A percentile compares a stretch with the other conserved stretches of the same genome.
Conservation (phyloP, 2,888 invertebrate species). For the Coremacera marginata region DNA sequence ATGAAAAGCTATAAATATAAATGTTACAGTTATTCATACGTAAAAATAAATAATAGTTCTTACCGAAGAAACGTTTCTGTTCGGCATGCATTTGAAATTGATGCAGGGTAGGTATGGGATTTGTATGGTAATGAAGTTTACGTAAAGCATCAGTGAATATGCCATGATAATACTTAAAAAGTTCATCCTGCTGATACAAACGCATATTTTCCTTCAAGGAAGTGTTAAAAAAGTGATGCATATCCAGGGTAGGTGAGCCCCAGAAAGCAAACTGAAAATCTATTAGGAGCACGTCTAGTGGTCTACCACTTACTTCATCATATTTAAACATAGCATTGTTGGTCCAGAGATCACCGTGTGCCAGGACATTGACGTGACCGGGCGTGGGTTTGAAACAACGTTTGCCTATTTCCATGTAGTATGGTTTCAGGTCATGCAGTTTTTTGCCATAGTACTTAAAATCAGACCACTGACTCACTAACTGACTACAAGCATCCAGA, state of each 20-base stretch:
- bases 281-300: constrained; percentile 62
- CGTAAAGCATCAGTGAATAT: constrained; percentile 57
- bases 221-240: constrained; percentile 65
- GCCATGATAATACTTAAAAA: constrained; percentile 61
- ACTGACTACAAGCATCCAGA: constrained; percentile 58
- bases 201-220: constrained; percentile 63
- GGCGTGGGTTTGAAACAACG: constrained; percentile 58
- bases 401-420: constrained; percentile 63
- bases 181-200: constrained; percentile 60
- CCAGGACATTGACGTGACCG: constrained; percentile 61
- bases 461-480: constrained; percentile 60
- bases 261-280: constrained; percentile 68
- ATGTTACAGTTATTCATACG: not conserved
- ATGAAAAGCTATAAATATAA: constrained; percentile 56
- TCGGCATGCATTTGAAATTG: constrained; percentile 52
- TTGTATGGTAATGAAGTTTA: constrained; percentile 55
- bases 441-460: constrained; percentile 60
- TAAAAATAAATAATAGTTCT: not conserved
- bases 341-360: constrained; percentile 67
- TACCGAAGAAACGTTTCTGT: constrained; percentile 55
- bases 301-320: constrained; percentile 53
- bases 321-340: constrained; percentile 67
- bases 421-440: constrained; percentile 53
- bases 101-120: constrained; percentile 50
- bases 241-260: constrained; percentile 67